Conservation (phyloP, 2,888 invertebrate species). For the Drosophila austrosaltans region DNA sequence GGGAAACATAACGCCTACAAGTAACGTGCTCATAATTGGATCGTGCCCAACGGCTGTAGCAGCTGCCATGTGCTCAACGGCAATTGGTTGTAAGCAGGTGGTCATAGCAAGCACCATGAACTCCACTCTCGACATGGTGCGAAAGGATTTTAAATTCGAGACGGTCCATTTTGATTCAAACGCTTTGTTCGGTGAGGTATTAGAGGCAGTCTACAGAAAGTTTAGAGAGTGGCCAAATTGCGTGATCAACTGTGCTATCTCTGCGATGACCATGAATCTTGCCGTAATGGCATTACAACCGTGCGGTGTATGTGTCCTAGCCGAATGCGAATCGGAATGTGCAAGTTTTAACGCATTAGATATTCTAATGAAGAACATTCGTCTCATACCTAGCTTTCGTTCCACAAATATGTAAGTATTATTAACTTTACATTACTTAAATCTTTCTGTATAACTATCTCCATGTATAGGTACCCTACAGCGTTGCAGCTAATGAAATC, state of each 20-base stretch:
- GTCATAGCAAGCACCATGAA: constrained; percentile 63
- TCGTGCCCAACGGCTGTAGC: constrained; percentile 73
- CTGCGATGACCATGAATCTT: constrained; percentile 76
- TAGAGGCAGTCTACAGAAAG: constrained; percentile 57
- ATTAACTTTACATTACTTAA: not conserved
- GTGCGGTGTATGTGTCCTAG: constrained; percentile 71
- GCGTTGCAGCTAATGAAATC: constrained; percentile 73
- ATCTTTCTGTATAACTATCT: not conserved
- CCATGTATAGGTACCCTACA: constrained; percentile 72
- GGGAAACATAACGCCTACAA: constrained; percentile 67
- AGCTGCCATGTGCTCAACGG: constrained; percentile 71
- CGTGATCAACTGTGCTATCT: constrained; percentile 77
- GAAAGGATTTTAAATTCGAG: constrained; percentile 60
- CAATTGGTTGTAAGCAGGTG: constrained; percentile 74
- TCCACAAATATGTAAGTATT: constrained; percentile 76
- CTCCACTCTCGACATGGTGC: constrained; percentile 51
- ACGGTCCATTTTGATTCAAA: constrained; percentile 59
- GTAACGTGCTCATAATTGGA: constrained; percentile 77
- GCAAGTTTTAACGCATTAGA: constrained; percentile 78
- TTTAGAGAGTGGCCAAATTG: constrained; percentile 71
- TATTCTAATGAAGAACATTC: constrained; percentile 78
- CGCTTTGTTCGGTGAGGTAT: constrained; percentile 54
- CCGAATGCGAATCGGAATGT: constrained; percentile 78
- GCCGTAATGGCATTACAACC: constrained; percentile 74
- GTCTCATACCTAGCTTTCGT: constrained; percentile 75